Evolutionary conservation across 2,797 vertebrate species (phyloP), one percentile per base, ranked within the genome.

Genomic region (Rachycentron canadum): DNA sequence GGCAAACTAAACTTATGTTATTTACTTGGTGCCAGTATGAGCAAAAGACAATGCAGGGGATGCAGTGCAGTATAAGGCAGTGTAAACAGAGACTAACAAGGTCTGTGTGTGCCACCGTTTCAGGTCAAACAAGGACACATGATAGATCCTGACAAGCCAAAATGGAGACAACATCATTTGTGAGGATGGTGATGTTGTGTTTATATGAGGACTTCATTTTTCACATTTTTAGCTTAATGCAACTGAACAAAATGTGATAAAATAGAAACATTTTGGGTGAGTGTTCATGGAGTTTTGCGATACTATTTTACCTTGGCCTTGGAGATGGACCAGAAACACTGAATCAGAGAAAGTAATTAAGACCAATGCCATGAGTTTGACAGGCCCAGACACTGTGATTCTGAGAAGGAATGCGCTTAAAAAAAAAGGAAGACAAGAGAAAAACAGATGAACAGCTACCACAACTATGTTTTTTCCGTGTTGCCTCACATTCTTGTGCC

Each of bases 331-430:
- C 21, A 26, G 49, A 28, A 69, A 70, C 21, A 43, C 32, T 73
- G 55, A 80, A 64, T 49, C 38, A 59, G 19, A 71, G n/a, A 69
- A 71, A 50, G 56, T 32, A 53, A 81, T 74, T 68, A 53, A 70
- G 56, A 55, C 21, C 4, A 9, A 10, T 60, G 69, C 36, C 41
- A 41, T 58, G 28, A 52, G 53, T 66, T 56, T 69, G 80, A 88
- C 84, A 83, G 68, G 84, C 73, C 83, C 85, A 85, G 87, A 80
- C 81, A 74, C 58, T 50, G 40, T 32, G 34, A 66, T 78, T 78
- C 61, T 74, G 43, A 70, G 57, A 68, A 81, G 79, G 85, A 91
- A 90, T 84, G 83, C 16, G 32, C 34, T 36, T 68, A 32, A 47
- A 28, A 9, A 59, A 69, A 66, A 64, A 61, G 50, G 25, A 53